phyloP scores from a whole-genome alignment of 2,888 invertebrate genomes.

The Sesia apiformis region DNA sequence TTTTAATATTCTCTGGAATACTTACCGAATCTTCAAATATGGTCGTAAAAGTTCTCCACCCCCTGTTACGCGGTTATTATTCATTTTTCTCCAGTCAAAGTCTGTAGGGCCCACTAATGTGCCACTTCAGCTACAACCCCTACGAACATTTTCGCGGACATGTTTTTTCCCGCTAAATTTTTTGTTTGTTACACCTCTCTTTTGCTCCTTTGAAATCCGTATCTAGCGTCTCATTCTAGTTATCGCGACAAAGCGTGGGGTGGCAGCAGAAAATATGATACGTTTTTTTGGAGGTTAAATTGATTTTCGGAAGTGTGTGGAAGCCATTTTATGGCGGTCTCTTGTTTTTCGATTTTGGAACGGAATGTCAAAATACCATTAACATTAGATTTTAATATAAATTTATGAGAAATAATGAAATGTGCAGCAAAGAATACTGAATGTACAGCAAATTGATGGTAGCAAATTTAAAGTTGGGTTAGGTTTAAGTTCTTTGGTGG shows the following conservation, averaged over 20 bases:
- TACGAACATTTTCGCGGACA: conserved; percentile 63
- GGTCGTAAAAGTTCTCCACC: conserved; percentile 18
- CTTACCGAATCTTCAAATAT: conserved; percentile 47
- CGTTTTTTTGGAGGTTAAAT: conserved; percentile 68
- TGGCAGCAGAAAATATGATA: conserved; percentile 69
- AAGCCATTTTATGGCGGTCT: conserved; percentile 54
- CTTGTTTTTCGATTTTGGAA: background rate
- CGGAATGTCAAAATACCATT: background rate
- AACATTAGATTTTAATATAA: too few relatives aligned
- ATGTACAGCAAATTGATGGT: too few relatives aligned
- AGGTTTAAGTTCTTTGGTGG: too few relatives aligned
- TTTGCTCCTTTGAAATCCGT: conserved; percentile 11
- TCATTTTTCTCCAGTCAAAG: conserved; percentile 64
- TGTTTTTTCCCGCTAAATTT: conserved; percentile 66
- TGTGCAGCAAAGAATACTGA: too few relatives aligned
- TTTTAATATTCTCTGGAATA: conserved; percentile 32
- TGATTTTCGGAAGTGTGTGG: conserved; percentile 66
- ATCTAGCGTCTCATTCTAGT: conserved; percentile 29
- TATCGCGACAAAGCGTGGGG: conserved; percentile 52
- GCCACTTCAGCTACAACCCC: conserved; percentile 64
- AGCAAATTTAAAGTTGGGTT: too few relatives aligned
- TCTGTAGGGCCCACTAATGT: conserved; percentile 61
- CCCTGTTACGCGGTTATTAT: conserved; percentile 45
- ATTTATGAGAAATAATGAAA: too few relatives aligned
- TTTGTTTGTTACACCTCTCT: conserved; percentile 50